Evolutionary conservation across 2,797 vertebrate species (phyloP), one percentile per base, ranked within the genome.

Genomic region (Lacerta viridis): DNA sequence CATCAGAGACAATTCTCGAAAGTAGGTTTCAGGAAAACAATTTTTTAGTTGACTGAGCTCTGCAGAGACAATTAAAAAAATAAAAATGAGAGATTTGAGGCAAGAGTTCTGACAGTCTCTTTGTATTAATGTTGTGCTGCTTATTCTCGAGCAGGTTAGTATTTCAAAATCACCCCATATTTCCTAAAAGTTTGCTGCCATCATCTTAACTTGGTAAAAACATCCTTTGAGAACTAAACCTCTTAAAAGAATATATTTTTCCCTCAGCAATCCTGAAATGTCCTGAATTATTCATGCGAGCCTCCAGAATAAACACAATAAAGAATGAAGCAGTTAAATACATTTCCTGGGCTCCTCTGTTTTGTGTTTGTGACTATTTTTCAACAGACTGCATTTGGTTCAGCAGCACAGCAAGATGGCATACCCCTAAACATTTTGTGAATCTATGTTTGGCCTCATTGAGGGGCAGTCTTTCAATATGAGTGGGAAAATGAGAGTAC

Each of bases 281-380:
- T 93, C 89, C 92, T 93, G 93, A 96, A 96, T 96, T 94, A 97
- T 96, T 96, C 93, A 96, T 95, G 86, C 23, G 20, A 91, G 59
- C 23, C 85, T 92, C 85, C 93, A 92, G 96, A 96, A 95, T 94
- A 93, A 96, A 95, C 88, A 92, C 90, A 96, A 91, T 95, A 94
- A 96, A 95, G 87, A 92, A 91, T 91, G 93, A 95, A 95, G 88
- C 43, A 88, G 92, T 94, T 95, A 94, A 95, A 92, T 87, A 86
- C 76, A 93, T 94, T 94, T 94, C 83, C 90, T 87, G 74, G 90
- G 90, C 75, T 92, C 91, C 68, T 90, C 88, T 72, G 33, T 92
- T 88, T 27, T 93, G 43, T 77, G 86, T 89, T 93, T 95, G 91
- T 81, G 50, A 91, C 89, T 91, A 2, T 94, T 94, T 89, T 86